Percentiles rank a stretch among this genome's conserved stretches.
phyloP scores from a whole-genome alignment of 2,797 vertebrate species.

The Mormyrops boulengeri region DNA sequence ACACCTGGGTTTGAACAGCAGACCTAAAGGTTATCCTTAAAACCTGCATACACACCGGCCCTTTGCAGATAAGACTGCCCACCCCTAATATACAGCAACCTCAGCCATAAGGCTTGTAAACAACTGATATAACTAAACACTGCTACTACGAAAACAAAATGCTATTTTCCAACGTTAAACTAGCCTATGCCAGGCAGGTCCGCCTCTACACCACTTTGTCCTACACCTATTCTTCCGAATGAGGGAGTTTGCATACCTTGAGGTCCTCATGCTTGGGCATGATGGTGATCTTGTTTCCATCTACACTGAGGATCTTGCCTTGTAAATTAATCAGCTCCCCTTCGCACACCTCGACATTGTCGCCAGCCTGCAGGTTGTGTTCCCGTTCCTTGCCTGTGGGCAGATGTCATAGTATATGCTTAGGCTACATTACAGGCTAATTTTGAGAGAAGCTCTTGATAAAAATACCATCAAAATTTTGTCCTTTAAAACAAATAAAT shows the following conservation, averaged over 20 bases:
- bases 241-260: conserved; percentile 62
- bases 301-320: conserved; percentile 90
- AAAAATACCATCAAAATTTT: not conserved
- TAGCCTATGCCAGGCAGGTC: not conserved
- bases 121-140: not conserved
- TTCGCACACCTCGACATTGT: conserved; percentile 95
- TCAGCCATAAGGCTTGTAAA: not conserved
- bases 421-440: not conserved
- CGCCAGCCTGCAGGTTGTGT: conserved; percentile 89
- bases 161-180: not conserved
- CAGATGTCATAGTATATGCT: not conserved
- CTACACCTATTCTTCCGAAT: not conserved
- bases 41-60: not conserved
- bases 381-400: conserved; percentile 81
- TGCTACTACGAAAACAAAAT: not conserved
- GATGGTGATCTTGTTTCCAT: conserved; percentile 94
- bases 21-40: not conserved
- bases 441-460: not conserved
- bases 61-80: not conserved
- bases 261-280: conserved; percentile 94
- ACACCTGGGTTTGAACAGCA: not conserved
- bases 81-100: not conserved
- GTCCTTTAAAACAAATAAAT: not conserved
- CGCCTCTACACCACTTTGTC: too few species aligned
- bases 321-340: conserved; percentile 94